Base-by-base conservation (phyloP, 2,113 vertebrate genomes). In the Cynopterus brachyotis region DNA sequence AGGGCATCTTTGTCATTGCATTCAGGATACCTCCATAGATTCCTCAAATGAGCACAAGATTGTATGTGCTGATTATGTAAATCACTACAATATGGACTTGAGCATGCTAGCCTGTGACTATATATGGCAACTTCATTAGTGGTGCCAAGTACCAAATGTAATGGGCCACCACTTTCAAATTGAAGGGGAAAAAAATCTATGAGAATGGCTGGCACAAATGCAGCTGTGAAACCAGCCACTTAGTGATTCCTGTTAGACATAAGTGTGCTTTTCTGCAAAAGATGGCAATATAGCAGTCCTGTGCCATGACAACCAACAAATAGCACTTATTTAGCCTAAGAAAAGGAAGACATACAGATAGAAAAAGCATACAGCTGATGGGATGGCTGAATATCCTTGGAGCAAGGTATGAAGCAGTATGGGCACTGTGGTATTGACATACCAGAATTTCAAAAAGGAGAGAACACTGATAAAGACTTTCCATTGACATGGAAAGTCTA, bases 91-190 rank as follows among this genome's bases (percentile, higher is more conserved):
- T 81, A 9, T 81, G 64, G 30, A 92, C 24, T 5, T 1, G 35
- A 55, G 66, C 40, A 1, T 96, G 76, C 96, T 96, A 95, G 45
- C n/a, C 35, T 2, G 95, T 94, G 72, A 96, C 88, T 30, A 96
- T 76, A 60, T 97, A 98, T 0, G 97, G 45, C 87, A 98, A 47
- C 3, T 2, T 89, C 95, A 98, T 84, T 32, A 98, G 70, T 0
- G 98, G 97, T 24, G 92, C 97, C 75, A 96, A 78, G 45, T 98
- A 98, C 80, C 98, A 98, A 32, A 97, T 98, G 81, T 98, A 98
- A 83, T 98, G 97, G 45, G 95, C 50, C 53, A 98, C 3, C 6
- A 96, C 75, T 11, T 40, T 85, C 2, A n/a, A 9, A 28, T 97
- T 97, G 81, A 96, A 97, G 28, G 97, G 92, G 35, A 97, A 20